Evolutionary conservation across 2,113 vertebrate species (phyloP).

Genomic region (Gadus chalcogrammus): DNA sequence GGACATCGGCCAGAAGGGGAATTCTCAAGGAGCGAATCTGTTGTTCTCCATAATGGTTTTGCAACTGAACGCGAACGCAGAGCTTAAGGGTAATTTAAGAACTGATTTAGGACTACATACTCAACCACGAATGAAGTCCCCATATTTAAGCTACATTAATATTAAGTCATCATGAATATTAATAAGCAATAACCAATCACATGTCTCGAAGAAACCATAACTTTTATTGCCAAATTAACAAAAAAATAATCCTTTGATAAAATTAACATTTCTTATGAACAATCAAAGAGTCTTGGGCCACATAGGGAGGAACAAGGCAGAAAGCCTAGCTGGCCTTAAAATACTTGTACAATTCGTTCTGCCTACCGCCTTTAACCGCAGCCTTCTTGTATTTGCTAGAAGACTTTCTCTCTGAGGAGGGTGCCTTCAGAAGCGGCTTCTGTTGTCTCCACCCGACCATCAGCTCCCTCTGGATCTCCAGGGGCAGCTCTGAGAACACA

Average conservation of each 20-base stretch:
- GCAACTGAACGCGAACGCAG: constrained; percentile 1
- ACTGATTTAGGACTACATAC: background rate
- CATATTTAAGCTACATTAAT: too few species aligned
- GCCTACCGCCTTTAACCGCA: constrained; percentile 37
- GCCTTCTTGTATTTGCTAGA: constrained; percentile 53
- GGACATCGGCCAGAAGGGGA: constrained; percentile 22
- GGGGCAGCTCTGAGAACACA: constrained; percentile 84
- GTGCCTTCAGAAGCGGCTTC: constrained; percentile 50
- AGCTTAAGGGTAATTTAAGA: background rate
- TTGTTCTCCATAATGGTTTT: constrained; percentile 15
- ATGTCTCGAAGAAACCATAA: too few species aligned
- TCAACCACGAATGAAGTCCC: too few species aligned
- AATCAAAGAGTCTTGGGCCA: background rate
- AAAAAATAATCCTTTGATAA: too few species aligned
- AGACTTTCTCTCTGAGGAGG: constrained; percentile 22
- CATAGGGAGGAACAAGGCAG: background rate
- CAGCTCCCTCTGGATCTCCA: constrained; percentile 78
- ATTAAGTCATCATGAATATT: too few species aligned
- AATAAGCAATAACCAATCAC: too few species aligned
- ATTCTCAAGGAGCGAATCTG: constrained; percentile 32
- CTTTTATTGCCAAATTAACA: too few species aligned
- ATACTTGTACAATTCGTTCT: constrained; percentile 75
- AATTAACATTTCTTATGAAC: too few species aligned
- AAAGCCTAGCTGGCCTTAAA: constrained; percentile 70
- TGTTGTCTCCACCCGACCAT: constrained; percentile 77